Conservation (phyloP, 2,113 vertebrate species). For the Lasiurus cinereus region DNA sequence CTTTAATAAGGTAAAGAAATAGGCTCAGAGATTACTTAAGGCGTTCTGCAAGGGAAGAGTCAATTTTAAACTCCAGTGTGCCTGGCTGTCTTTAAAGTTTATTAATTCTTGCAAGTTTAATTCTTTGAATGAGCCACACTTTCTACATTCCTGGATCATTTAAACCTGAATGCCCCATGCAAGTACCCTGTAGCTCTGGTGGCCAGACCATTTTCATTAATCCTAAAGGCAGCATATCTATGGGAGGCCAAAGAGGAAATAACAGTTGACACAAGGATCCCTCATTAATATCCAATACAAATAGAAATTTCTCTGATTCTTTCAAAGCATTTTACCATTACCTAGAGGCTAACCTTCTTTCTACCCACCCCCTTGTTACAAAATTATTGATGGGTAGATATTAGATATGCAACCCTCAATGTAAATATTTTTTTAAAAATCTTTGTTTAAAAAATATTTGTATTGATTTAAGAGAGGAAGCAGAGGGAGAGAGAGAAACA, state of each 20-base stretch:
- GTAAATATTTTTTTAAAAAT: not conserved
- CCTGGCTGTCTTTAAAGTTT: not conserved
- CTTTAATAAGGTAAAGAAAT: not conserved
- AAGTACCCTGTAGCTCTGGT: not conserved
- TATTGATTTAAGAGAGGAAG: no score
- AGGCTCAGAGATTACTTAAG: not conserved
- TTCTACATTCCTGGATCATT: not conserved
- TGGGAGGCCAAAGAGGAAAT: constrained; percentile 19
- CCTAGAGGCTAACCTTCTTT: constrained; percentile 17
- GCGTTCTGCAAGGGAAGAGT: not conserved
- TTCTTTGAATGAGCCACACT: not conserved
- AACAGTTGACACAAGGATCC: not conserved
- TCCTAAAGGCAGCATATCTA: not conserved
- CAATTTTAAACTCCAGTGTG: not conserved
- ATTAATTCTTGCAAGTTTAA: not conserved
- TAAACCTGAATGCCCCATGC: not conserved
- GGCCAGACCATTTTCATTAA: not conserved
- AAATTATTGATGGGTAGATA: constrained; percentile 69
- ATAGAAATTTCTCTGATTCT: constrained; percentile 49
- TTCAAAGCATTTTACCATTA: constrained; percentile 35
- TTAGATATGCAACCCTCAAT: not conserved
- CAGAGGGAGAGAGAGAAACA: no score
- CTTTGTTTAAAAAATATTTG: no score
- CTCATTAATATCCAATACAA: constrained; percentile 63
- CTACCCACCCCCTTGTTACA: constrained; percentile 11